phyloP scores from a whole-genome alignment of 1,140 invertebrate species.

The Bemisia tabaci region DNA sequence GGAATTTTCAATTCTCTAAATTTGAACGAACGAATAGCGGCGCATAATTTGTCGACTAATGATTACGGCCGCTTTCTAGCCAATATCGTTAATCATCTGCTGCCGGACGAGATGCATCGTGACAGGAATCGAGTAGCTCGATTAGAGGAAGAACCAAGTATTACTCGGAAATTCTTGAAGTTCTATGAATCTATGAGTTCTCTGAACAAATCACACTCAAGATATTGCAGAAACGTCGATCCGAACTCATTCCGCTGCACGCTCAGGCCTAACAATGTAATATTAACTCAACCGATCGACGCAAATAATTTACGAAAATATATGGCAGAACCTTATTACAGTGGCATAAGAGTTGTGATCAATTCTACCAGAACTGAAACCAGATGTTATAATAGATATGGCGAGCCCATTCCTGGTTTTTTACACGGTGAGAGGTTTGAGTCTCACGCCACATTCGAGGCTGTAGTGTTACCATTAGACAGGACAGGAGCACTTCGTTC shows the following conservation, averaged over 20 bases:
- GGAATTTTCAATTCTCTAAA: background rate
- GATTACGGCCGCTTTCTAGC: background rate
- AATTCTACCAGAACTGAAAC: background rate
- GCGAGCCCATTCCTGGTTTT: background rate
- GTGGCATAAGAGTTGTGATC: background rate
- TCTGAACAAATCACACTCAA: background rate
- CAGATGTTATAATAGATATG: background rate
- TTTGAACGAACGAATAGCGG: background rate
- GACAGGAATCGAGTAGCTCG: background rate
- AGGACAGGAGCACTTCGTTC: background rate
- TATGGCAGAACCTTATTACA: background rate
- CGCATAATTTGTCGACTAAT: background rate
- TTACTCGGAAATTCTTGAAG: background rate
- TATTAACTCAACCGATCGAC: background rate
- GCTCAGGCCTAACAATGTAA: background rate
- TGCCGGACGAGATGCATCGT: background rate
- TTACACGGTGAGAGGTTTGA: background rate
- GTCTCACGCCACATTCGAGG: background rate
- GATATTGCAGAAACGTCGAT: background rate
- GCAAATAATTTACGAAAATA: background rate
- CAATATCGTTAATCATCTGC: background rate
- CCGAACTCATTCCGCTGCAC: background rate
- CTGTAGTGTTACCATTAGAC: background rate
- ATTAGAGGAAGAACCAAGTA: background rate
- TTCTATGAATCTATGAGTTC: background rate